Conservation (phyloP, 2,797 vertebrate species). For the Spinus olivaceus region DNA sequence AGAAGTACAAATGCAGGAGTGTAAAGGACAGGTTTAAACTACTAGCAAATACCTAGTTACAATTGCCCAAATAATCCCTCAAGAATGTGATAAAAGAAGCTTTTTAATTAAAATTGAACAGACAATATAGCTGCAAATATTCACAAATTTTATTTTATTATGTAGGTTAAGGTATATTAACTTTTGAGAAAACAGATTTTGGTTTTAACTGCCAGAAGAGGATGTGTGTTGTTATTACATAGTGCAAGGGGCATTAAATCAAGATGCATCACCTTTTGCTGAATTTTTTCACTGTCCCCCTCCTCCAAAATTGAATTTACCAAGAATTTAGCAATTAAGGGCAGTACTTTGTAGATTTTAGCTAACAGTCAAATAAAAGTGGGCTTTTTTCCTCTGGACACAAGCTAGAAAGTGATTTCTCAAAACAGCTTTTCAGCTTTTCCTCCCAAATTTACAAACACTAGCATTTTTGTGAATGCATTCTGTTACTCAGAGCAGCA, state of each 20-base stretch:
- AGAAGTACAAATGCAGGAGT: not conserved
- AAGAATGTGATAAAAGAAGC: not conserved
- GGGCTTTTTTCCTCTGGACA: not conserved
- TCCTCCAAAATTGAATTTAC: not conserved
- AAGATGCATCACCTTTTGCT: not conserved
- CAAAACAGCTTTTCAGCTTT: not conserved
- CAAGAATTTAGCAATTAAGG: not conserved
- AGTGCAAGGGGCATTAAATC: not conserved
- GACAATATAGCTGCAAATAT: not conserved
- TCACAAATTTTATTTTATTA: not conserved
- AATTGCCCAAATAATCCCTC: not conserved
- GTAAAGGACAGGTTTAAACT: not conserved
- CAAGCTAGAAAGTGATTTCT: not conserved
- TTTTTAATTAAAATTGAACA: slow-evolving; percentile 1
- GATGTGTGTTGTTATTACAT: not conserved
- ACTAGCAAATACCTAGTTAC: not conserved
- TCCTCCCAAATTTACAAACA: not conserved
- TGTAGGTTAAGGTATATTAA: not conserved
- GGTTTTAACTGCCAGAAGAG: not conserved
- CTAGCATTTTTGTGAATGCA: not conserved
- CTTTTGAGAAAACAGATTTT: not conserved
- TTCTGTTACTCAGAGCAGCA: not conserved
- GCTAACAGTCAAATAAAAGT: not conserved
- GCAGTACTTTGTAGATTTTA: not conserved
- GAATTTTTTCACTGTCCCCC: not conserved